Percentiles rank a stretch among this genome's conserved stretches.
phyloP scores from a whole-genome alignment of 2,888 invertebrate genomes.

The Rutpela maculata region DNA sequence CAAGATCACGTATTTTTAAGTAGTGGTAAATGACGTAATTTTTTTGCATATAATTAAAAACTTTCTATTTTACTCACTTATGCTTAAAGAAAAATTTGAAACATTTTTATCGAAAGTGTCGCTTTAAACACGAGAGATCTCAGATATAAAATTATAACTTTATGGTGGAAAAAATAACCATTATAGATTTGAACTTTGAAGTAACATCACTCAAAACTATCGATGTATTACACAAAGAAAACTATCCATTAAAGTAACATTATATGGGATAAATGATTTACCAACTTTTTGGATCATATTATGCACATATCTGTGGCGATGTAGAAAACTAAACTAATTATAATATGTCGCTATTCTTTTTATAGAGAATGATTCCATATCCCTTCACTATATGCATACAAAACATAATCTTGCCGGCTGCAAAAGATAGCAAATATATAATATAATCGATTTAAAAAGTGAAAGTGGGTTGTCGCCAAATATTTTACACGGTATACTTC shows the following conservation, averaged over 20 bases:
- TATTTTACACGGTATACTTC: background rate
- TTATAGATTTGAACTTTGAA: background rate
- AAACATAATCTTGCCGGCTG: background rate
- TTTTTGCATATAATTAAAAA: no score
- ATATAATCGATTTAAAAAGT: background rate
- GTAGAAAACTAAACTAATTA: background rate
- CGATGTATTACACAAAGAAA: background rate
- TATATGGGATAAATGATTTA: background rate
- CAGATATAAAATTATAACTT: no score
- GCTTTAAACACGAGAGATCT: no score
- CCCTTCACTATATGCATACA: background rate
- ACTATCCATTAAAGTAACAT: background rate
- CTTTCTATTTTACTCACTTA: no score
- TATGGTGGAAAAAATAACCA: no score
- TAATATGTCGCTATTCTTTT: background rate
- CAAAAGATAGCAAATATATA: conserved; percentile 3
- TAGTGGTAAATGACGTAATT: no score
- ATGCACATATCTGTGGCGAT: background rate
- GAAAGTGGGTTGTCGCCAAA: conserved; percentile 1
- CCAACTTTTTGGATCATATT: conserved; percentile 3
- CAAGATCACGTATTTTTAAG: no score
- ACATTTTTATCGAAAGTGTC: no score
- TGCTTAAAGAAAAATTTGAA: no score
- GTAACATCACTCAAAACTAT: background rate
- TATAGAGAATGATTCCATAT: background rate